Base-by-base conservation (phyloP, 2,888 invertebrate genomes). In the Himalopsyche tibetana region DNA sequence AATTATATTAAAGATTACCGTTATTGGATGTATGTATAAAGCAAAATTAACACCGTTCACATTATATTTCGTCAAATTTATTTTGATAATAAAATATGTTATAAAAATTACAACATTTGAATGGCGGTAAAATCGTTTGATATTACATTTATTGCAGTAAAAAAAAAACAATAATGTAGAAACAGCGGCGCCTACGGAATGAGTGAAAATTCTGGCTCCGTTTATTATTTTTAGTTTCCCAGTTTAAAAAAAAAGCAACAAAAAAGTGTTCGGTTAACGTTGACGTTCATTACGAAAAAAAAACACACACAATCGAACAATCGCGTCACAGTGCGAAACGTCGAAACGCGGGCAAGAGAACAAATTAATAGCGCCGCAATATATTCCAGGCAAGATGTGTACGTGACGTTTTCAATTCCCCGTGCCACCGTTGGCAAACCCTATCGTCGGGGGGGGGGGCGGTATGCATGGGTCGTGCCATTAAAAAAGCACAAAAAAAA, bases 321-420 rank as follows among this genome's bases (percentile, higher is more conserved):
- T 74, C 36, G 12, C 38, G 74, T 19, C n/a, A 63, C 74, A 74
- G 36, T 36, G 36, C 15, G 36, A 74, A 38, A 74, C 74, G 74
- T 74, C 36, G 74, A 74, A 74, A 36, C 36, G 36, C 15, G 15
- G 38, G 28, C 9, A 6, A 15, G 38, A 19, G 74, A 74, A 74
- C 38, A 69, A 74, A 19, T 28, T n/a, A 19, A 63, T 28, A 63
- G 63, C 74, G 15, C 74, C 15, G 74, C 74, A 74, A 4, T 63
- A 63, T 38, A 74, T 74, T 38, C 36, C 15, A 3, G 74, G 74
- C 36, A 74, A 36, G 19, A 74, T 38, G 74, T 74, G 36, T 74
- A 36, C 74, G 74, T 74, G 74, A 74, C 74, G 74, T 74, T 15
- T 74, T 36, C 74, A 74, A 74, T 74, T 74, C 15, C 74, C 36